These are phyloP conservation scores for Agapetus fuscipes DNA, from an alignment of 2,888 invertebrate genomes.

Conservation along the genomic window DNA sequence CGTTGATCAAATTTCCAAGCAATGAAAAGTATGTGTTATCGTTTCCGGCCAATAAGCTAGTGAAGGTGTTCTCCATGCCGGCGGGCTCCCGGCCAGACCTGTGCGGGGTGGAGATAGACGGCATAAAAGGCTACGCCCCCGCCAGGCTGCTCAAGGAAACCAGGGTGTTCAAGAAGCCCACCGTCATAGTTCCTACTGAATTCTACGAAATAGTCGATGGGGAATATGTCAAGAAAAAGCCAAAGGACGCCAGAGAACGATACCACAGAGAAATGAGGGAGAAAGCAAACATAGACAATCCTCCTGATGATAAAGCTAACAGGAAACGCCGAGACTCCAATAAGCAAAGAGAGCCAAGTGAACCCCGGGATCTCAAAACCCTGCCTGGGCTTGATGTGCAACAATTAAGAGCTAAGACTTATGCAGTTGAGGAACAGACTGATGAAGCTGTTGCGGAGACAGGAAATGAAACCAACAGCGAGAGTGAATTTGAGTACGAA, in stretches of 20 bases:
- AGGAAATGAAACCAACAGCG: constrained; percentile 18
- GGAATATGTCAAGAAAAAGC: constrained; percentile 25
- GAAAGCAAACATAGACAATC: constrained; percentile 19
- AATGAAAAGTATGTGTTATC: constrained; percentile 49
- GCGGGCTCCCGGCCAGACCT: constrained; percentile 50
- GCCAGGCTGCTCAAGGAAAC: constrained; percentile 49
- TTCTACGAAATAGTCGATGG: constrained; percentile 24
- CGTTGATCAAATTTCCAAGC: constrained; percentile 47
- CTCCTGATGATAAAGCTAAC: constrained; percentile 18
- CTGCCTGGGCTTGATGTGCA: no score
- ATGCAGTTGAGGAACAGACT: constrained; percentile 2
- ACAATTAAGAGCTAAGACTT: no score
- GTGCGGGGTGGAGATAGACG: constrained; percentile 62
- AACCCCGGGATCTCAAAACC: no score
- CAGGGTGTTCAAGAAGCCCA: constrained; percentile 39
- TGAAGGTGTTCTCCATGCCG: constrained; percentile 60
- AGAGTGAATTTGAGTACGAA: constrained; percentile 23
- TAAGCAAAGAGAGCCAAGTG: no score
- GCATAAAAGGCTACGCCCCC: constrained; percentile 58
- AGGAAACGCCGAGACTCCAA: no score
- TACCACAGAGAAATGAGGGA: constrained; percentile 5
- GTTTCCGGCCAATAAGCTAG: constrained; percentile 46
- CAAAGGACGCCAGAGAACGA: constrained; percentile 26
- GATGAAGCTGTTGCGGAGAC: constrained; percentile 4
- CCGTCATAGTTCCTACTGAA: constrained; percentile 36